These are phyloP conservation scores for Forbesichthys papilliferus DNA, from an alignment of 2,113 vertebrate species.

Conservation along the genomic window DNA sequence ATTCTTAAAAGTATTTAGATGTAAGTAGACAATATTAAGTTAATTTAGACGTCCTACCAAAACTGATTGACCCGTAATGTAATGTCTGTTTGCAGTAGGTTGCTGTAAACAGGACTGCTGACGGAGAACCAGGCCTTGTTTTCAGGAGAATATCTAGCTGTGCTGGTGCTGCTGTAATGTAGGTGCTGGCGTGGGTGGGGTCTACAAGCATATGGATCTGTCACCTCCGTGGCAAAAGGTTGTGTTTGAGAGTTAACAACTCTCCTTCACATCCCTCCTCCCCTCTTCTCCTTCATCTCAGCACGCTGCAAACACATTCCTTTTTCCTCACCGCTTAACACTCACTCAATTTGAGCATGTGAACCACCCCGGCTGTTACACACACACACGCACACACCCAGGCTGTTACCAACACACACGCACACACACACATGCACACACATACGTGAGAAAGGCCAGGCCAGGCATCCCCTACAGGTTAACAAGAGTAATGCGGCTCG, in stretches of 20 bases:
- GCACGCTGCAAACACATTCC: slow-evolving; percentile 56
- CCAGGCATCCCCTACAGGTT: slow-evolving; percentile 9
- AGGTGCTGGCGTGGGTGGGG: too few species aligned
- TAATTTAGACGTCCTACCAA: too few species aligned
- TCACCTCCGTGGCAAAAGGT: slow-evolving; percentile 74
- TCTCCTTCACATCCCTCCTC: slow-evolving; percentile 36
- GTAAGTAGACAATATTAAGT: background rate
- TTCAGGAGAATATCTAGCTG: slow-evolving; percentile 49
- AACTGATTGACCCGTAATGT: too few species aligned
- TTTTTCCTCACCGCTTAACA: slow-evolving; percentile 2
- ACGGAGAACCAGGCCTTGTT: slow-evolving; percentile 33
- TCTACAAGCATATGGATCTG: slow-evolving; percentile 48
- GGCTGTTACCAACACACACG: background rate
- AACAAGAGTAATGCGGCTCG: slow-evolving; percentile 33
- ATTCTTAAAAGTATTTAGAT: background rate
- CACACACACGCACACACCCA: slow-evolving; percentile 4
- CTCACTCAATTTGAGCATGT: slow-evolving; percentile 14
- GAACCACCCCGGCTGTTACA: slow-evolving; percentile 1
- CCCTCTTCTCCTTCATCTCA: slow-evolving; percentile 37
- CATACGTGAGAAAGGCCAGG: slow-evolving; percentile 43
- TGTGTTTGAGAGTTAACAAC: slow-evolving; percentile 63
- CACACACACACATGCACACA: slow-evolving; percentile 10
- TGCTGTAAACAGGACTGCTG: background rate
- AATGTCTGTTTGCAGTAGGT: background rate
- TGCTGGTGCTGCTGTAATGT: too few species aligned